A percentile compares a stretch with the other conserved stretches of the same genome.
Conservation (phyloP, 2,797 vertebrate species). For the Eurystomus glaucurus region DNA sequence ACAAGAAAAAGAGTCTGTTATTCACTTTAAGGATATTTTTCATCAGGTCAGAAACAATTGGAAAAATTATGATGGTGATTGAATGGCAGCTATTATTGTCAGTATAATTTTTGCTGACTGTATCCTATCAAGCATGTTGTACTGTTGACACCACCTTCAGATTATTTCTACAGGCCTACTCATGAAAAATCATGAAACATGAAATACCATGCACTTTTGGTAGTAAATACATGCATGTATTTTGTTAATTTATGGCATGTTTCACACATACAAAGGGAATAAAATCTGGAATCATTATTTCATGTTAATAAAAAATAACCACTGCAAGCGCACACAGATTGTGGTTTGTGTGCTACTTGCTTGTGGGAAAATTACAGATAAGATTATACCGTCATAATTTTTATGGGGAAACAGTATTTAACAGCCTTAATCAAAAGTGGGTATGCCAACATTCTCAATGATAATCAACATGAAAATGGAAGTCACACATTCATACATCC, state of each 20-base stretch:
- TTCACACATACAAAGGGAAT: neutral
- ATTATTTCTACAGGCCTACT: neutral
- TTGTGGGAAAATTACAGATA: neutral
- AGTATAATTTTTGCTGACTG: neutral
- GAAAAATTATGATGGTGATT: neutral
- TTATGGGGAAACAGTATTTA: slow-evolving; percentile 6
- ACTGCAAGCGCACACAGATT: neutral
- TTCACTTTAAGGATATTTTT: neutral
- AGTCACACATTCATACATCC: slow-evolving; percentile 62
- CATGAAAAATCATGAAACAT: neutral
- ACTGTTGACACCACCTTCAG: neutral
- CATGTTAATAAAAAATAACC: neutral
- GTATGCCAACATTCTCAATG: slow-evolving; percentile 38
- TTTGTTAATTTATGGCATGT: neutral
- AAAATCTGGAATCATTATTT: neutral
- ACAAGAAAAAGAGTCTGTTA: neutral
- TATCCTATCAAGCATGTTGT: neutral
- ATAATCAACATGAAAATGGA: slow-evolving; percentile 41
- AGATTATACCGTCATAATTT: slow-evolving; percentile 7
- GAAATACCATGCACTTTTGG: neutral
- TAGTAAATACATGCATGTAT: neutral
- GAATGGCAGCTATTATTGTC: neutral
- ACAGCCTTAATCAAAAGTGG: slow-evolving; percentile 28
- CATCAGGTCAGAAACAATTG: neutral
- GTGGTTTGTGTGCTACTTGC: neutral